Conservation (phyloP, 2,888 invertebrate genomes). For the Sinhomidia bicolor region DNA sequence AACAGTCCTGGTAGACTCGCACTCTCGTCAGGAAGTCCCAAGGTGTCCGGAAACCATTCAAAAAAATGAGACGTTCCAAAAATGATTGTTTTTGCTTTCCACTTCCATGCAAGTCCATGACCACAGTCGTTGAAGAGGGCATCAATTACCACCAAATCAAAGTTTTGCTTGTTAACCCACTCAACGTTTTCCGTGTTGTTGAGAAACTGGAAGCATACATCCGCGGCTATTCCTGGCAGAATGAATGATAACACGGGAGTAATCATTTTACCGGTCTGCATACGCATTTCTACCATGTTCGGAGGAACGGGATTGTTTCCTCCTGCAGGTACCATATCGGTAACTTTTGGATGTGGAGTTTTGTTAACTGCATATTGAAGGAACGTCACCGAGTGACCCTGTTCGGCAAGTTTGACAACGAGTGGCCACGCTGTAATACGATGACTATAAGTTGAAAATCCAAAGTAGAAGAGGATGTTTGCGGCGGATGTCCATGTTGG, state of each 20-base stretch:
- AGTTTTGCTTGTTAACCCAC: constrained; percentile 64
- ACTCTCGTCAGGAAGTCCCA: constrained; percentile 67
- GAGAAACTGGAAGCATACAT: constrained; percentile 60
- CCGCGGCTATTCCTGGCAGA: constrained; percentile 55
- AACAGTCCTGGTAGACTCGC: constrained; percentile 37
- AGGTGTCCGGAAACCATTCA: constrained; percentile 72
- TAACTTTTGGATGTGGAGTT: constrained; percentile 67
- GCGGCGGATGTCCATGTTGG: constrained; percentile 1
- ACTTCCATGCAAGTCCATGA: constrained; percentile 70
- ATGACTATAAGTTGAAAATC: constrained; percentile 76
- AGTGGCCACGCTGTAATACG: constrained; percentile 74
- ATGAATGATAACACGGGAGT: background rate
- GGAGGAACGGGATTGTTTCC: background rate
- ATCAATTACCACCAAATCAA: constrained; percentile 73
- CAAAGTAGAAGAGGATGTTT: constrained; percentile 75
- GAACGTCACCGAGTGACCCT: constrained; percentile 75
- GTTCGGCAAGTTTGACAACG: constrained; percentile 57
- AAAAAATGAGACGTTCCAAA: constrained; percentile 70
- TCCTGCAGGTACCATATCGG: constrained; percentile 57
- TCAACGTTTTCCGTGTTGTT: constrained; percentile 47
- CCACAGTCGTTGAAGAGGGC: constrained; percentile 73
- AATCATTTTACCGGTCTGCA: constrained; percentile 36
- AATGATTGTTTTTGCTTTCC: constrained; percentile 63
- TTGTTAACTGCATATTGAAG: constrained; percentile 53
- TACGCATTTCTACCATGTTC: constrained; percentile 55